Conservation (phyloP, 2,797 vertebrate species). For the Onychomys arenicola region DNA sequence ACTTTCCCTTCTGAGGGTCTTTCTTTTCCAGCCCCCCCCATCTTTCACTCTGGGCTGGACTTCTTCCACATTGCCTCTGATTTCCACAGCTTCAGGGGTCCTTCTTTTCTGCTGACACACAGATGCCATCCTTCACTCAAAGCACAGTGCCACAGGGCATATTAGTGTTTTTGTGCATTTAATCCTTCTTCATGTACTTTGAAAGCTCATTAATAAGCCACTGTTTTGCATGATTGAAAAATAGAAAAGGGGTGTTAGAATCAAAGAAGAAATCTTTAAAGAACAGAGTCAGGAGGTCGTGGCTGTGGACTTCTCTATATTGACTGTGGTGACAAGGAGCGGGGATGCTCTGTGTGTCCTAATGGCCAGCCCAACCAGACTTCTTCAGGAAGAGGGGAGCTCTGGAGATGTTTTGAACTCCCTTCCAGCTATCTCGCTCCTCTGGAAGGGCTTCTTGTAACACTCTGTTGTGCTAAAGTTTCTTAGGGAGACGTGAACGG, state of each 20-base stretch:
- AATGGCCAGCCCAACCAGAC: neutral
- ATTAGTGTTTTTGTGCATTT: conserved; percentile 76
- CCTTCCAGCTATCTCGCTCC: neutral
- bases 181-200: conserved; percentile 79
- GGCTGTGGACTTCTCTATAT: conserved; percentile 65
- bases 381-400: neutral
- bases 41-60: conserved; percentile 60
- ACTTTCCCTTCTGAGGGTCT: conserved; percentile 68
- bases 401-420: neutral
- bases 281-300: conserved; percentile 69
- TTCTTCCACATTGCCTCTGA: conserved; percentile 73
- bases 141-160: conserved; percentile 77
- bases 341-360: neutral
- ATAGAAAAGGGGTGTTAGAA: conserved; percentile 72
- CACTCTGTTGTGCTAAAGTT: neutral
- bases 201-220: conserved; percentile 83
- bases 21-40: conserved; percentile 52
- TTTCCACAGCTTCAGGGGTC: conserved; percentile 80
- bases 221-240: conserved; percentile 82
- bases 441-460: neutral
- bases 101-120: conserved; percentile 64
- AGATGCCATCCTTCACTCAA: conserved; percentile 79
- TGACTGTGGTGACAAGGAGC: conserved; percentile 57
- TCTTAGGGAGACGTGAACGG: neutral
- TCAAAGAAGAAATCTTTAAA: conserved; percentile 54